Percentiles rank a stretch among this genome's conserved stretches.
Evolutionary conservation across 2,113 vertebrate species (phyloP).

Genomic region (Perca schrenkii): DNA sequence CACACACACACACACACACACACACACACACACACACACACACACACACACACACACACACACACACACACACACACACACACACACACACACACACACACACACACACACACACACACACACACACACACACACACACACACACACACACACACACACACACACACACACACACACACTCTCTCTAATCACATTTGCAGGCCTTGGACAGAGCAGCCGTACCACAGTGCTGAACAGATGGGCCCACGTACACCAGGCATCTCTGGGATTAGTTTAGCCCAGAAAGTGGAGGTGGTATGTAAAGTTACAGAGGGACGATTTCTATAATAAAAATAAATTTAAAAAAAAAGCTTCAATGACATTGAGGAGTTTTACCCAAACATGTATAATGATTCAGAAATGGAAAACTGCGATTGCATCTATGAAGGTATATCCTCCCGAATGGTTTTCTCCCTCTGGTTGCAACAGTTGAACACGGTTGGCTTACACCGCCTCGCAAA

Average conservation of each 20-base stretch:
- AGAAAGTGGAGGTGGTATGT: conserved; percentile 58
- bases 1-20: conserved; percentile 52
- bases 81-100: too few relatives aligned
- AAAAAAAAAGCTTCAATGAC: conserved; percentile 25
- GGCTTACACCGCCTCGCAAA: background rate
- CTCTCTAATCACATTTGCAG: too few relatives aligned
- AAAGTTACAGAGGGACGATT: conserved; percentile 16
- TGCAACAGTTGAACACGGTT: background rate
- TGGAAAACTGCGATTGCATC: background rate
- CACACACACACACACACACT: too few relatives aligned
- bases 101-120: too few relatives aligned
- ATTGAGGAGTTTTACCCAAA: background rate
- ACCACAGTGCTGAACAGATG: too few relatives aligned
- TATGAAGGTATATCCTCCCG: background rate
- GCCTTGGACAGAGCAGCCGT: too few relatives aligned
- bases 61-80: too few relatives aligned
- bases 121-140: too few relatives aligned
- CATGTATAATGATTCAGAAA: background rate
- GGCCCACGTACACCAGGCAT: conserved; percentile 43
- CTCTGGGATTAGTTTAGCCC: conserved; percentile 64
- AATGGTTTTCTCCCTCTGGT: background rate
- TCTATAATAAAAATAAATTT: too few relatives aligned
- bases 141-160: too few relatives aligned
- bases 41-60: too few relatives aligned
- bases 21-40: too few relatives aligned